A percentile compares a stretch with the other conserved stretches of the same genome.
Evolutionary conservation across 2,797 vertebrate species (phyloP).

Genomic region (Catostomus latipinnis): DNA sequence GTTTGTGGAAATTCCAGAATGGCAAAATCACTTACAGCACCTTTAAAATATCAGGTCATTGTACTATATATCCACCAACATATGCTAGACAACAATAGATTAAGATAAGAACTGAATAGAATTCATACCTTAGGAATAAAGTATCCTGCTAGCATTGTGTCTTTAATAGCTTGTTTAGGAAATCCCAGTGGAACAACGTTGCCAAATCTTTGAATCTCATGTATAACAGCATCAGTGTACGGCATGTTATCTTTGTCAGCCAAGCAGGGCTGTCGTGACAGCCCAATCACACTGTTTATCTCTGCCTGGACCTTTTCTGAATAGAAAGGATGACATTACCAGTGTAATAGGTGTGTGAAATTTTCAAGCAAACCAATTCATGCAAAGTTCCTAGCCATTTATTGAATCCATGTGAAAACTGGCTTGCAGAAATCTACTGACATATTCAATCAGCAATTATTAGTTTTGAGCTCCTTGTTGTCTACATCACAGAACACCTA

Average conservation of each 20-base stretch:
- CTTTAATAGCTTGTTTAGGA: slow-evolving; percentile 59
- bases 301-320: slow-evolving; percentile 60
- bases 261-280: slow-evolving; percentile 49
- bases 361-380: not conserved
- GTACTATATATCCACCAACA: too few relatives aligned
- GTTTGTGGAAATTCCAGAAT: too few relatives aligned
- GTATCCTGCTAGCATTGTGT: slow-evolving; percentile 61
- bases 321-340: not conserved
- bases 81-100: not conserved
- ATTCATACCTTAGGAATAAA: slow-evolving; percentile 74
- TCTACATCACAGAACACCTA: too few relatives aligned
- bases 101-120: not conserved
- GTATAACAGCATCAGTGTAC: slow-evolving; percentile 76
- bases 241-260: slow-evolving; percentile 68
- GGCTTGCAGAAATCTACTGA: not conserved
- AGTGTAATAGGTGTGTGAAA: too few relatives aligned
- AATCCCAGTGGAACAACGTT: slow-evolving; percentile 66
- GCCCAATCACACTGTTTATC: slow-evolving; percentile 58
- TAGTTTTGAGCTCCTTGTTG: too few relatives aligned
- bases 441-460: too few relatives aligned
- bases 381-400: not conserved
- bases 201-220: slow-evolving; percentile 75
- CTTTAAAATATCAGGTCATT: too few relatives aligned
- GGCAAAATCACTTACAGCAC: too few relatives aligned
- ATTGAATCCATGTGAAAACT: not conserved